phyloP scores from a whole-genome alignment of 2,888 invertebrate species.

The Creontiades dilutus region DNA sequence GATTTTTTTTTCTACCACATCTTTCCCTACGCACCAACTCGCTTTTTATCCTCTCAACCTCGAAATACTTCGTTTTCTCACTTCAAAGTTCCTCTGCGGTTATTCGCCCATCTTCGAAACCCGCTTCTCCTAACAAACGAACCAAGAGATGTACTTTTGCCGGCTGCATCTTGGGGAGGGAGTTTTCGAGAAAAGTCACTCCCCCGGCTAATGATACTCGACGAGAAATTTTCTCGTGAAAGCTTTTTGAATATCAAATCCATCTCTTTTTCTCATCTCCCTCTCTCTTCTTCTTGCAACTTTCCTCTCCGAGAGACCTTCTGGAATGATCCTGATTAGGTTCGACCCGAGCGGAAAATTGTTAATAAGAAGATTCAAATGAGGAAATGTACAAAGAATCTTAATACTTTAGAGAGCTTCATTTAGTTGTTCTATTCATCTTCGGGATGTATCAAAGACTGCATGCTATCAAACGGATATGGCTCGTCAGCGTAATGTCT shows the following conservation, averaged over 20 bases:
- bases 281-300: neutral
- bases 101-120: constrained; percentile 44
- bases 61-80: constrained; percentile 44
- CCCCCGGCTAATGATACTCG: constrained; percentile 17
- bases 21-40: neutral
- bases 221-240: neutral
- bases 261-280: neutral
- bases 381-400: neutral
- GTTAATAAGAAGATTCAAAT: neutral
- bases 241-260: constrained; percentile 24
- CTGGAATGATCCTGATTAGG: constrained; percentile 36
- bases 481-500: too few species aligned
- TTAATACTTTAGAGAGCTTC: neutral
- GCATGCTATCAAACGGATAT: too few species aligned
- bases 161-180: neutral
- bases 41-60: neutral
- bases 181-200: constrained; percentile 42
- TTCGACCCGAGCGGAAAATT: constrained; percentile 8
- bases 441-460: neutral
- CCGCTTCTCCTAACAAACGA: constrained; percentile 44
- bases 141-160: constrained; percentile 5
- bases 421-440: neutral
- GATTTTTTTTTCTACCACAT: neutral
- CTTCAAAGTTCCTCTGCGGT: constrained; percentile 47
- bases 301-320: neutral